A percentile compares a stretch with the other conserved stretches of the same genome.
Conservation (phyloP, 1,140 invertebrate genomes). For the Drosophila kikkawai region DNA sequence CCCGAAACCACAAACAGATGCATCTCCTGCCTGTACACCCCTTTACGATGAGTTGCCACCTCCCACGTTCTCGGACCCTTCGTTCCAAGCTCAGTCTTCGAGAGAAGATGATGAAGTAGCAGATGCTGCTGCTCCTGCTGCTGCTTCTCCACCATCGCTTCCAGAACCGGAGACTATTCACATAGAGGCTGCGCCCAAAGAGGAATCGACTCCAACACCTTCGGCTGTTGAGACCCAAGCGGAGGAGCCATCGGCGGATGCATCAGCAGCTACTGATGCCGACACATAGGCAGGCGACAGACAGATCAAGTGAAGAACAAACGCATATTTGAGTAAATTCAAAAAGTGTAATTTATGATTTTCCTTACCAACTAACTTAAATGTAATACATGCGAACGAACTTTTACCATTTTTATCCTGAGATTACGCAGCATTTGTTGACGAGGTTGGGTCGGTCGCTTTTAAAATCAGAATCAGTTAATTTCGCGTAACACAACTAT, state of each 20-base stretch:
- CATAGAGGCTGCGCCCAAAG: conserved; percentile 28
- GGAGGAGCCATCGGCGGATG: conserved; percentile 12
- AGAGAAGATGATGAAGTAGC: neutral
- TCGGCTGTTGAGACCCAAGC: conserved; percentile 23
- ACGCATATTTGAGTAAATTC: conserved; percentile 32
- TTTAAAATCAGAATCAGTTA: conserved; percentile 29
- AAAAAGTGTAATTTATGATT: conserved; percentile 58
- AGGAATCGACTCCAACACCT: conserved; percentile 30
- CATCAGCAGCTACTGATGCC: conserved; percentile 8
- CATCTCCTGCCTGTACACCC: conserved; percentile 67
- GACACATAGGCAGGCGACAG: conserved; percentile 54
- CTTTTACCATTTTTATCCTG: conserved; percentile 46
- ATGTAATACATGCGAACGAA: conserved; percentile 45
- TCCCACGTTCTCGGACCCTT: conserved; percentile 22
- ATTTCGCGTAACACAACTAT: conserved; percentile 27
- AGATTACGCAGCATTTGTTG: conserved; percentile 63
- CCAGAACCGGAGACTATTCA: conserved; percentile 18
- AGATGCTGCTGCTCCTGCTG: neutral
- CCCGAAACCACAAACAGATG: conserved; percentile 36
- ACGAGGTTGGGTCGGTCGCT: conserved; percentile 28
- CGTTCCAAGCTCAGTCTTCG: neutral
- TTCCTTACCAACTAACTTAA: conserved; percentile 54
- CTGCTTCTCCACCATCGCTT: neutral
- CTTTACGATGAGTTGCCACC: conserved; percentile 76
- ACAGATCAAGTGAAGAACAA: conserved; percentile 37